Evolutionary conservation across 1,140 invertebrate species (phyloP).

Genomic region (Philotrypesis tridentata): DNA sequence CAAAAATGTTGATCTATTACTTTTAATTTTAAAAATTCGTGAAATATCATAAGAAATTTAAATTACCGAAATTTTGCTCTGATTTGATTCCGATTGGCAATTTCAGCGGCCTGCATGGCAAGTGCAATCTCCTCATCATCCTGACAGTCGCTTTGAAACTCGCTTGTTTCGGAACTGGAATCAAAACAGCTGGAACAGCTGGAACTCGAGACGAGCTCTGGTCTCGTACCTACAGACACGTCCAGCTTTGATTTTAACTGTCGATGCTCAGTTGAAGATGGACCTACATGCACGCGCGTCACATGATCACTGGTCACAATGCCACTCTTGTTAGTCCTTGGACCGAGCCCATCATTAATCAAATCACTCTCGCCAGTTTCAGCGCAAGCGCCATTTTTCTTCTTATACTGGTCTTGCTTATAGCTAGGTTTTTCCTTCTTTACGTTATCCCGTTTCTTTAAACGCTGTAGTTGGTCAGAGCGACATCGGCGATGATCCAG

Average conservation of each 20-base stretch:
- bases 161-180: constrained; percentile 76
- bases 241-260: not conserved
- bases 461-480: constrained; percentile 66
- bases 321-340: constrained; percentile 68
- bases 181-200: constrained; percentile 67
- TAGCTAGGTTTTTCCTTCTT: constrained; percentile 55
- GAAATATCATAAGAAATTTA: constrained; percentile 14
- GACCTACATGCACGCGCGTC: constrained; percentile 17
- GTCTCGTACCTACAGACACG: not conserved
- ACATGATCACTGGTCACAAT: constrained; percentile 53
- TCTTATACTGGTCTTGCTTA: constrained; percentile 51
- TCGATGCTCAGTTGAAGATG: not conserved
- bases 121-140: constrained; percentile 93
- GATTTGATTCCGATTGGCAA: constrained; percentile 86
- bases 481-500: constrained; percentile 66
- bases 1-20: too few relatives aligned
- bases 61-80: constrained; percentile 86
- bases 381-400: constrained; percentile 49
- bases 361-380: constrained; percentile 51
- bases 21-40: constrained; percentile 40
- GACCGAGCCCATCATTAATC: constrained; percentile 69
- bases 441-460: constrained; percentile 60
- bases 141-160: constrained; percentile 87
- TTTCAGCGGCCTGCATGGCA: constrained; percentile 88
- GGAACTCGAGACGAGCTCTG: constrained; percentile 65